Evolutionary conservation across 1,140 invertebrate species (phyloP), one percentile per base, ranked within the genome.

Genomic region (Zaprionus africanus): DNA sequence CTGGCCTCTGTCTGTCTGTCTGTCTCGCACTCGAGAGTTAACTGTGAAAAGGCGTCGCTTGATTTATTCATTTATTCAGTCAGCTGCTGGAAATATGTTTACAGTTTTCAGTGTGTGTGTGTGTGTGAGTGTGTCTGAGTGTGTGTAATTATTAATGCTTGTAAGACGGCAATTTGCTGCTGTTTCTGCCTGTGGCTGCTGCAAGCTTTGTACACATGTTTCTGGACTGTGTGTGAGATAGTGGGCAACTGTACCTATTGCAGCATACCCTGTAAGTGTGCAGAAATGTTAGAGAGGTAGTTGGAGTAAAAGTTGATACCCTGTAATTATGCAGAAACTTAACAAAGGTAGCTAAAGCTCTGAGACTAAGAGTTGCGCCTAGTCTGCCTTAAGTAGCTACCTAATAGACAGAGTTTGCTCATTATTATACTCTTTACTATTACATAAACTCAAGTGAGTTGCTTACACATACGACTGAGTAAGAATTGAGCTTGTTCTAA

Each of bases 51-150:
- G 77, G 72, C 83, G 80, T 83, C 60, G 73, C 59, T 88, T 88
- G 69, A 87, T 83, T 80, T 88, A 88, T 87, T 78, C 63, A 88
- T 83, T 80, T 83, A 79, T 86, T 76, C 71, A 86, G 85, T 72
- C 76, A 28, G 54, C 53, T 71, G 64, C 74, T 75, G 76, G 68
- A 81, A 71, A 60, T 54, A 58, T 19, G 15, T 54, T 51, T 59
- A 36, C 28, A 17, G n/a, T 53, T 41, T 15, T 41, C 49, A 49
- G 60, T 81, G 72, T 69, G 53, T 76, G 28, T 31, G 7, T 49
- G 46, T 12, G 46, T 24, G 46, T 22, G 22, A n/a, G n/a, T n/a
- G n/a, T n/a, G n/a, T n/a, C n/a, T n/a, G n/a, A n/a, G 60, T 68
- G 63, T 72, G 67, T 83, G 70, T 75, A 82, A 81, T 81, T 79